Evolutionary conservation across 2,888 invertebrate genomes (phyloP).

Genomic region (Cephonodes hylas): DNA sequence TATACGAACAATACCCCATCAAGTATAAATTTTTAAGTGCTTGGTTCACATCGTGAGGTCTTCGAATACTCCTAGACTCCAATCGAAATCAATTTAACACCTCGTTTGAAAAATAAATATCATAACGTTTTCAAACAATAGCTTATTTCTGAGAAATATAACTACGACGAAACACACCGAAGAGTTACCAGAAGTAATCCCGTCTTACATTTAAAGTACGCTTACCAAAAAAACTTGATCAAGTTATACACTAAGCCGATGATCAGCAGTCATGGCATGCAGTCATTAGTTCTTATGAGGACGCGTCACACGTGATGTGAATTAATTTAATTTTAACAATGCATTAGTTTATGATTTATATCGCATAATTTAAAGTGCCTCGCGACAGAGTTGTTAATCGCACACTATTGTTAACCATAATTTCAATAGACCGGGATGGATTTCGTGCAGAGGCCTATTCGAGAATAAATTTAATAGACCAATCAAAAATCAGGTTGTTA

Average conservation of each 20-base stretch:
- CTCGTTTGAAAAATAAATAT: background rate
- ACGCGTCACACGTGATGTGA: background rate
- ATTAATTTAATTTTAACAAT: slow-evolving; percentile 2
- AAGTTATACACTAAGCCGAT: background rate
- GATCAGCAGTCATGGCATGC: background rate
- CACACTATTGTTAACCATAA: background rate
- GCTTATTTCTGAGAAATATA: background rate
- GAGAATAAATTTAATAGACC: background rate
- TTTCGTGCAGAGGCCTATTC: background rate
- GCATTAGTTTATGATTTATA: slow-evolving; percentile 5
- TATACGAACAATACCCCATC: too few species aligned
- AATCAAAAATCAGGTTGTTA: background rate
- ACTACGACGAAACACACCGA: background rate
- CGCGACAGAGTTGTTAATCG: background rate
- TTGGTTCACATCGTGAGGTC: too few species aligned
- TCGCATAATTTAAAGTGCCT: background rate
- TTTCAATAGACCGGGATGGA: too few species aligned
- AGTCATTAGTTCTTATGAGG: slow-evolving; percentile 7
- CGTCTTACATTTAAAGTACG: background rate
- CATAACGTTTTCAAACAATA: background rate
- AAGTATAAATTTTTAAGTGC: too few species aligned
- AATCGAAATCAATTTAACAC: too few species aligned
- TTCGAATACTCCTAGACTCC: too few species aligned
- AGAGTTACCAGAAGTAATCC: background rate
- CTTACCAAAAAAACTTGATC: background rate